These are phyloP conservation scores for Anoplolepis gracilipes DNA, from an alignment of 1,140 invertebrate species.

Conservation along the genomic window DNA sequence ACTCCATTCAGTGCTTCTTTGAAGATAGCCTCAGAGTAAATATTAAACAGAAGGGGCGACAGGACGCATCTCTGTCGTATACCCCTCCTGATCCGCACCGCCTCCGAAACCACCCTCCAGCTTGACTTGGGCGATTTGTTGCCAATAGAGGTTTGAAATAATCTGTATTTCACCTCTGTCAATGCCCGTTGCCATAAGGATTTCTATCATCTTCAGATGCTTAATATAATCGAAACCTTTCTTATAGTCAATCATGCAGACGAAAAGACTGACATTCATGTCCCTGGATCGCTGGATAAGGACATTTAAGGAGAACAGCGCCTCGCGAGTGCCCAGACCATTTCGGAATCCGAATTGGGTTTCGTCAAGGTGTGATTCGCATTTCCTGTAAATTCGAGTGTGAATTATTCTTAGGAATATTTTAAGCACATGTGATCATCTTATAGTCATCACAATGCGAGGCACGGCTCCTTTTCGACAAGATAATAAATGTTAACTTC, in stretches of 20 bases:
- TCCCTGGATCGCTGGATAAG: background rate
- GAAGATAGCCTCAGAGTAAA: background rate
- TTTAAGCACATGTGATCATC: too few species aligned
- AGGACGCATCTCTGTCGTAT: background rate
- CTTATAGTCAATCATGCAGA: conserved; percentile 3
- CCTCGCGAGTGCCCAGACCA: background rate
- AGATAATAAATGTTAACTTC: too few species aligned
- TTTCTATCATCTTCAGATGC: too few species aligned
- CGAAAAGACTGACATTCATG: conserved; percentile 4
- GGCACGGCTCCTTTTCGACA: too few species aligned
- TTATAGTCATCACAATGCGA: too few species aligned
- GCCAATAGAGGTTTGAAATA: conserved; percentile 27
- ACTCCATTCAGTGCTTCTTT: background rate
- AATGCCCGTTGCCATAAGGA: background rate
- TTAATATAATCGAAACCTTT: background rate
- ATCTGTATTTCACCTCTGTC: background rate
- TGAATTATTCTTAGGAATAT: background rate
- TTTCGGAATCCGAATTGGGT: background rate
- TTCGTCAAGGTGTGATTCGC: background rate
- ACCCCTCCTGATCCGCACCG: background rate
- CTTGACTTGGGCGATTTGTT: background rate
- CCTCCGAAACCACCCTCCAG: background rate
- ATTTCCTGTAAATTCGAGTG: background rate
- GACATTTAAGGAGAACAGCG: background rate
- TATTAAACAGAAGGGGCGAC: background rate